Percentiles rank a stretch among this genome's conserved stretches.
These are phyloP conservation scores for Drosophila mulleri DNA, from an alignment of 2,888 invertebrate species.

Conservation along the genomic window DNA sequence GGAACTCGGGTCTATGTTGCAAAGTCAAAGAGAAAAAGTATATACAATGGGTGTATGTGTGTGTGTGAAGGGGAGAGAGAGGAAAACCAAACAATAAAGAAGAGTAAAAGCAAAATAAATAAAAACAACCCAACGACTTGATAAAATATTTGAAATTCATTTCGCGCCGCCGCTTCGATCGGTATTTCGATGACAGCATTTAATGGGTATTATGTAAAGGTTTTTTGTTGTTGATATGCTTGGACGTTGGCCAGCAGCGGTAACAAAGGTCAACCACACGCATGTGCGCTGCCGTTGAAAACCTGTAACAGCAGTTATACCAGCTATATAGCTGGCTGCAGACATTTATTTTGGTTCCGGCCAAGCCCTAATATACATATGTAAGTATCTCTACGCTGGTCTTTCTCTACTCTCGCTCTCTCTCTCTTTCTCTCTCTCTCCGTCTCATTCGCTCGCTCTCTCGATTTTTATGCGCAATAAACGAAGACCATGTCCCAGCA, in stretches of 20 bases:
- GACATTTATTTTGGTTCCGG: conserved; percentile 61
- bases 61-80: neutral
- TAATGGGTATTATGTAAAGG: conserved; percentile 72
- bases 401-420: neutral
- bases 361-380: conserved; percentile 59
- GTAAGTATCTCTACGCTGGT: conserved; percentile 1
- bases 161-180: conserved; percentile 58
- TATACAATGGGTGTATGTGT: neutral
- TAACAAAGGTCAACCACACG: conserved; percentile 36
- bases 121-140: conserved; percentile 61
- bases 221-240: conserved; percentile 20
- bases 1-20: conserved; percentile 13
- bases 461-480: conserved; percentile 24
- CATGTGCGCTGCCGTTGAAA: conserved; percentile 14
- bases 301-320: conserved; percentile 15
- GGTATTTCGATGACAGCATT: conserved; percentile 77
- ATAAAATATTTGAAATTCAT: conserved; percentile 76
- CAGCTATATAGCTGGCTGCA: conserved; percentile 28
- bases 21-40: conserved; percentile 4
- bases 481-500: conserved; percentile 52
- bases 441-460: neutral
- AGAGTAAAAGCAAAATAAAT: conserved; percentile 42
- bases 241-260: conserved; percentile 16
- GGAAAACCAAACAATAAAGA: conserved; percentile 5
- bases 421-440: neutral